phyloP scores from a whole-genome alignment of 2,888 invertebrate species.

The Sclerodermus sp. region DNA sequence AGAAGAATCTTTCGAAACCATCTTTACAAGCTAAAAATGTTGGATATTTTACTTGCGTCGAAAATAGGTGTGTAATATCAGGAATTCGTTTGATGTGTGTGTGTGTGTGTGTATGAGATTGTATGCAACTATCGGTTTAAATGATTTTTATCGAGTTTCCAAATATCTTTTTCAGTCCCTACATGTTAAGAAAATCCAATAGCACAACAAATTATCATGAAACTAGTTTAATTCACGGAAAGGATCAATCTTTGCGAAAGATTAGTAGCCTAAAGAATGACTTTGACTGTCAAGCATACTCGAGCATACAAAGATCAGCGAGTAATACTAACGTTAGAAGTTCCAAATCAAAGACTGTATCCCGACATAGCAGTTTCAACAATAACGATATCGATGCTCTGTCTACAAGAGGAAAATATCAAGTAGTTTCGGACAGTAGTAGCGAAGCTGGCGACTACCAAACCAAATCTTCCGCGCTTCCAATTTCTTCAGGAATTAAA shows the following conservation, averaged over 20 bases:
- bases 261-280: conserved; percentile 31
- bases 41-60: conserved; percentile 47
- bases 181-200: conserved; percentile 46
- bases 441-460: conserved; percentile 44
- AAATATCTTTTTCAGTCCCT: conserved; percentile 31
- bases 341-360: conserved; percentile 31
- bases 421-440: conserved; percentile 42
- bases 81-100: not conserved
- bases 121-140: not conserved
- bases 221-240: conserved; percentile 24
- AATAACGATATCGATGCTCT: conserved; percentile 37
- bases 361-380: conserved; percentile 44
- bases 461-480: conserved; percentile 22
- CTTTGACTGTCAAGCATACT: conserved; percentile 33
- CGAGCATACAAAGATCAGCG: conserved; percentile 57
- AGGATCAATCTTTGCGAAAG: conserved; percentile 27
- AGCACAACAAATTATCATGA: conserved; percentile 46
- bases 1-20: conserved; percentile 35
- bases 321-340: conserved; percentile 56
- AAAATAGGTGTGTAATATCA: conserved; percentile 33
- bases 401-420: conserved; percentile 26
- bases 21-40: conserved; percentile 39
- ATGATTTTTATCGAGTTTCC: not conserved
- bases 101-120: too few relatives aligned
- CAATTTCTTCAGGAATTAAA: conserved; percentile 44